phyloP scores from a whole-genome alignment of 2,888 invertebrate genomes.

The Coenonympha arcania region DNA sequence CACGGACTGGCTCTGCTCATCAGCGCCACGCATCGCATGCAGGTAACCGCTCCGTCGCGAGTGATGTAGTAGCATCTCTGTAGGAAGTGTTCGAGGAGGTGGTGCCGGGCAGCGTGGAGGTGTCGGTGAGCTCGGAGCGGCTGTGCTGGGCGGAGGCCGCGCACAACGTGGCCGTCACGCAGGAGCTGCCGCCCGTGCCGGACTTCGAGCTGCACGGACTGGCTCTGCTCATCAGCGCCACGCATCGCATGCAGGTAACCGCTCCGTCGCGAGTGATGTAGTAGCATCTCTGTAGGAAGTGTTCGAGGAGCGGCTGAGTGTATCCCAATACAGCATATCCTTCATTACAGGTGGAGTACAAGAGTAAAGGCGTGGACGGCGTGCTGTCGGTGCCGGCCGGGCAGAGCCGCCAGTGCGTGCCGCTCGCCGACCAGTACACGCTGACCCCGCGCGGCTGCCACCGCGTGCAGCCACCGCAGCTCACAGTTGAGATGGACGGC shows the following conservation, averaged over 20 bases:
- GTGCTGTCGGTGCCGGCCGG: conserved; percentile 75
- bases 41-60: conserved; percentile 40
- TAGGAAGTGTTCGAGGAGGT: conserved; percentile 86
- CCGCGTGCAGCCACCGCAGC: conserved; percentile 71
- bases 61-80: too few relatives aligned
- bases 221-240: conserved; percentile 64
- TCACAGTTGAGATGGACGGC: conserved; percentile 32
- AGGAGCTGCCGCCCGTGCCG: conserved; percentile 76
- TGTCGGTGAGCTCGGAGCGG: conserved; percentile 79
- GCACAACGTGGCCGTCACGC: conserved; percentile 77
- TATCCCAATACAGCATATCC: too few relatives aligned
- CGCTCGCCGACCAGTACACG: conserved; percentile 78
- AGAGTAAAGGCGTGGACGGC: conserved; percentile 34
- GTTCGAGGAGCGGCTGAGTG: too few relatives aligned
- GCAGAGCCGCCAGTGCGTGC: conserved; percentile 80
- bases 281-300: not conserved
- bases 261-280: too few relatives aligned
- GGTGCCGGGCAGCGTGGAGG: conserved; percentile 87
- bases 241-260: conserved; percentile 61
- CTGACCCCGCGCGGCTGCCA: conserved; percentile 88
- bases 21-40: conserved; percentile 56
- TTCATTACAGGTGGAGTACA: conserved; percentile 60
- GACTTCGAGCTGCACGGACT: conserved; percentile 88
- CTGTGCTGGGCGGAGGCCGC: conserved; percentile 88
- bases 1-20: conserved; percentile 81